A percentile compares a stretch with the other conserved stretches of the same genome.
Conservation (phyloP, 2,797 vertebrate genomes). For the Chelmon rostratus region DNA sequence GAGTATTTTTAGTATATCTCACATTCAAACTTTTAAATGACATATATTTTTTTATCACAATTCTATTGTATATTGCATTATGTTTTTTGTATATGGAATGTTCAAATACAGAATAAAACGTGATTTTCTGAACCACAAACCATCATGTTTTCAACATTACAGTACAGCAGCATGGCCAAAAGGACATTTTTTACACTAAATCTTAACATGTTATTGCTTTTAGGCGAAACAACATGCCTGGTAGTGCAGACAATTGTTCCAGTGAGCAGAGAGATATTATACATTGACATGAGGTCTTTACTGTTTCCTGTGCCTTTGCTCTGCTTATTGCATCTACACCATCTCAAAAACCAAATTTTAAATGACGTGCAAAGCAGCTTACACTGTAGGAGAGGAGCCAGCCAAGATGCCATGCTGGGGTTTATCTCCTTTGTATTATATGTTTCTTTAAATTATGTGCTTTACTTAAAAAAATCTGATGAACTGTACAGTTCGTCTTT, state of each 20-base stretch:
- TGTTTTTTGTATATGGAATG: background rate
- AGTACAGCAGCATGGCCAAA: background rate
- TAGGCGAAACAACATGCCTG: background rate
- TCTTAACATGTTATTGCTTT: background rate
- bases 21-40: background rate
- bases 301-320: constrained; percentile 4
- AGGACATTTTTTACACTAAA: background rate
- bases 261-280: background rate
- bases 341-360: background rate
- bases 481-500: too few relatives aligned
- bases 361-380: background rate
- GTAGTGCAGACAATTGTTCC: background rate
- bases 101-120: constrained; percentile 22
- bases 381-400: background rate
- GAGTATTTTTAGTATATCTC: background rate
- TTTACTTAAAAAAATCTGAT: too few relatives aligned
- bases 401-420: background rate
- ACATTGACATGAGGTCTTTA: background rate
- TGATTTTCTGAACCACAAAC: background rate
- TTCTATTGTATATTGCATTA: background rate
- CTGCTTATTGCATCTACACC: background rate
- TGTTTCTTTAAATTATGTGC: too few relatives aligned
- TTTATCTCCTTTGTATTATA: too few relatives aligned
- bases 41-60: background rate
- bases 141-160: constrained; percentile 1